phyloP scores from a whole-genome alignment of 35 echinoderm and acorn worm species.

The Diadema setosum region DNA sequence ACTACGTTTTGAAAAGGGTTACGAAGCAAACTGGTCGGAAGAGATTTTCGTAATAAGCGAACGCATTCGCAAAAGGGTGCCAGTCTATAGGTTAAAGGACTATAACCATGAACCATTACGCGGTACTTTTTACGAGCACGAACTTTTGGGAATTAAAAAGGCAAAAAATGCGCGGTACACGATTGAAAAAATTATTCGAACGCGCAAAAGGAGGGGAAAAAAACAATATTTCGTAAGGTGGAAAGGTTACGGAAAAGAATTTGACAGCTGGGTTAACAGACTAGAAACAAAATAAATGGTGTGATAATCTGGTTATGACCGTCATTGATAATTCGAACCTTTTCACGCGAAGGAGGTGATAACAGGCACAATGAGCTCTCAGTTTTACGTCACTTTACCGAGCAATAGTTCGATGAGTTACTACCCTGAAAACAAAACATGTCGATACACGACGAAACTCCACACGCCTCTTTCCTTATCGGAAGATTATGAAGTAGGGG shows the following conservation, averaged over 20 bases:
- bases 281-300: neutral
- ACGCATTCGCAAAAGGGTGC: neutral
- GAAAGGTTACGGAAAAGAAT: slow-evolving; percentile 33
- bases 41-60: neutral
- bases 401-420: slow-evolving; percentile 15
- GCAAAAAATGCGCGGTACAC: neutral
- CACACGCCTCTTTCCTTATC: slow-evolving; percentile 1
- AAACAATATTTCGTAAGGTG: slow-evolving; percentile 58
- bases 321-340: neutral
- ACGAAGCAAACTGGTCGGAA: slow-evolving; percentile 5
- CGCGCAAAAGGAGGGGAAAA: neutral
- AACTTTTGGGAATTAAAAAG: neutral
- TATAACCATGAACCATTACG: neutral
- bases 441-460: slow-evolving; percentile 36
- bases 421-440: slow-evolving; percentile 43
- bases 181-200: neutral
- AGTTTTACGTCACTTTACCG: slow-evolving; percentile 71
- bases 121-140: slow-evolving; percentile 16
- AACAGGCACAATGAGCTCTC: slow-evolving; percentile 30
- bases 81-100: neutral
- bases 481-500: slow-evolving; percentile 9
- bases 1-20: too few relatives aligned
- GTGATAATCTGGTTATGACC: neutral
- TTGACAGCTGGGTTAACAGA: slow-evolving; percentile 49
- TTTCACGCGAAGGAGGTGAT: neutral